Percentiles rank a stretch among this genome's conserved stretches.
Evolutionary conservation across 2,888 invertebrate genomes (phyloP).

Genomic region (Acanthococcus lagerstroemiae): DNA sequence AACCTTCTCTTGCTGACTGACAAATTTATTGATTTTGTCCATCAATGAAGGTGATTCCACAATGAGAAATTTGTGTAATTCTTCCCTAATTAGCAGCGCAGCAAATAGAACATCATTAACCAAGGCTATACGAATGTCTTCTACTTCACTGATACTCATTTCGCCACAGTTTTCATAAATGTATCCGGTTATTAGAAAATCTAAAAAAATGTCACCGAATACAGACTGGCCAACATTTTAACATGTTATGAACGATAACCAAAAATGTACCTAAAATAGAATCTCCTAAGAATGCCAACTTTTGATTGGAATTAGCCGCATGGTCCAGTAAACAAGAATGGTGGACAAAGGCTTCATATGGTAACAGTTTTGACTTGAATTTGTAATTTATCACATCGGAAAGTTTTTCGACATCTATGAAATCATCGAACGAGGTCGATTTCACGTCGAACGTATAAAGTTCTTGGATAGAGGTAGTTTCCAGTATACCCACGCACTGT

Average conservation of each 20-base stretch:
- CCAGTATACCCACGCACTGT: conserved; percentile 45
- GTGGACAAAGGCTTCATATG: conserved; percentile 88
- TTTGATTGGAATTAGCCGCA: conserved; percentile 72
- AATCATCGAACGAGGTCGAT: no score
- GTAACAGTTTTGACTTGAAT: conserved; percentile 68
- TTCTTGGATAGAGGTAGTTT: no score
- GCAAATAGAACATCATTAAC: conserved; percentile 96
- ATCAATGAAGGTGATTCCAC: conserved; percentile 46
- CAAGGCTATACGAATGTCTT: conserved; percentile 85
- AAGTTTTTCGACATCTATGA: no score
- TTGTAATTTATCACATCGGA: no score
- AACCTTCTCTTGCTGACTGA: conserved; percentile 52
- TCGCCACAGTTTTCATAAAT: conserved; percentile 65
- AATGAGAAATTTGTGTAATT: conserved; percentile 58
- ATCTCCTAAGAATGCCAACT: conserved; percentile 86
- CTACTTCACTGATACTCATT: conserved; percentile 74
- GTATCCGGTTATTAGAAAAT: conserved; percentile 77
- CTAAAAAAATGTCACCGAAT: conserved; percentile 41
- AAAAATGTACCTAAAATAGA: conserved; percentile 55
- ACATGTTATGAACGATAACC: neutral
- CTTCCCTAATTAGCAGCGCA: conserved; percentile 73
- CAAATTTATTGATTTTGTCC: conserved; percentile 53
- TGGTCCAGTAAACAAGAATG: conserved; percentile 63
- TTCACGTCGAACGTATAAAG: no score
- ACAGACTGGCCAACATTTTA: neutral